Conservation (phyloP, 2,888 invertebrate genomes). For the Clepsis dumicolana region DNA sequence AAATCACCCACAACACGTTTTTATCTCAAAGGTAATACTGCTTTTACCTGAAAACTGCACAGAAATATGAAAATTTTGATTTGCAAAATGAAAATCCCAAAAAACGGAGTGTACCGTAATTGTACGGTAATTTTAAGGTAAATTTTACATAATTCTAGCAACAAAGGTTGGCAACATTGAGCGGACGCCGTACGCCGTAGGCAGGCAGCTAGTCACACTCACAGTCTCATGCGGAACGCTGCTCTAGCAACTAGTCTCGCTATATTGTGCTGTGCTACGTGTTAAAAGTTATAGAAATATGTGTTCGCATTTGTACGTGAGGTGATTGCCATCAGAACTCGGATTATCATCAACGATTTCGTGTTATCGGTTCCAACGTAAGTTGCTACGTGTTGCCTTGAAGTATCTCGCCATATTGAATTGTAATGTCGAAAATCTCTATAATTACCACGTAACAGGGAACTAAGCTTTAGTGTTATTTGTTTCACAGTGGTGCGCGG, state of each 20-base stretch:
- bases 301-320: constrained; percentile 66
- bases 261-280: constrained; percentile 50
- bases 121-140: too few relatives aligned
- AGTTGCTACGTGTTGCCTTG: constrained; percentile 70
- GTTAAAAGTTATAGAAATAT: constrained; percentile 50
- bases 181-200: too few relatives aligned
- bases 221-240: background rate
- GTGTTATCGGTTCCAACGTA: constrained; percentile 74
- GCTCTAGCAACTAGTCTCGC: background rate
- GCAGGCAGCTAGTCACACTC: too few relatives aligned
- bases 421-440: constrained; percentile 53
- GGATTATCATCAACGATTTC: constrained; percentile 54
- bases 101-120: too few relatives aligned
- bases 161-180: too few relatives aligned
- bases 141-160: too few relatives aligned
- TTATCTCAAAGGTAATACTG: too few relatives aligned
- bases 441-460: constrained; percentile 69
- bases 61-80: too few relatives aligned
- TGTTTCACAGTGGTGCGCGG: constrained; percentile 79
- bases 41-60: too few relatives aligned
- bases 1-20: too few relatives aligned
- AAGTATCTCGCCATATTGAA: constrained; percentile 76
- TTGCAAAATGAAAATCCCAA: too few relatives aligned
- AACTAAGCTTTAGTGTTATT: constrained; percentile 55
- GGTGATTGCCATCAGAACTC: constrained; percentile 57